Percentiles rank a stretch among this genome's conserved stretches.
These are phyloP conservation scores for Cassiopea andromeda DNA, from an alignment of 30 jellyfish, hydroid and myxozoan species.

Conservation along the genomic window DNA sequence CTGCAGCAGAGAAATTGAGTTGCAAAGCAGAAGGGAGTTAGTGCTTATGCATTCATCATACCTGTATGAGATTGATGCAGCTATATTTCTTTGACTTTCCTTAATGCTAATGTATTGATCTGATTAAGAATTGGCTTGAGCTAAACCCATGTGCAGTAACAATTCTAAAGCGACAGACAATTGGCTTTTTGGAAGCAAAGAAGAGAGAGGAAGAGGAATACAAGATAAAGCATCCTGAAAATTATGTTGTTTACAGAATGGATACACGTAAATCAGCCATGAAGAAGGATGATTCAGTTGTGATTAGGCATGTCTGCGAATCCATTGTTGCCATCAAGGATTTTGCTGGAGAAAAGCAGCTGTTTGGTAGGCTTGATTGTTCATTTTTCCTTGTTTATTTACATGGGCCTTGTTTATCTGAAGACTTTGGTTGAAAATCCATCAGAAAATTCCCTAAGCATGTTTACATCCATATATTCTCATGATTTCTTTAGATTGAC, in stretches of 20 bases:
- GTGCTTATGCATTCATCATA: too few relatives aligned
- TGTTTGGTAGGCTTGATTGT: slow-evolving; percentile 75
- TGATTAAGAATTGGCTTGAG: slow-evolving; percentile 83
- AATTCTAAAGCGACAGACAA: slow-evolving; percentile 71
- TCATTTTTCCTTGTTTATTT: too few relatives aligned
- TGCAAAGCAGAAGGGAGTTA: too few relatives aligned
- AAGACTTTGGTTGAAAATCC: not conserved
- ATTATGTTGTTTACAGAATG: slow-evolving; percentile 71
- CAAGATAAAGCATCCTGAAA: slow-evolving; percentile 82
- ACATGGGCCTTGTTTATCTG: too few relatives aligned
- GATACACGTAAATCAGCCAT: slow-evolving; percentile 90
- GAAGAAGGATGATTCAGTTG: slow-evolving; percentile 56
- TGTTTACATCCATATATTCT: not conserved
- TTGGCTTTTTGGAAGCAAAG: slow-evolving; percentile 74
- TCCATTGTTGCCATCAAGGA: slow-evolving; percentile 84
- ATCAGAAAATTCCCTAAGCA: not conserved
- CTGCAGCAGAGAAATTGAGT: too few relatives aligned
- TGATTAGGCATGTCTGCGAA: slow-evolving; percentile 82
- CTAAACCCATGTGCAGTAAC: slow-evolving; percentile 77
- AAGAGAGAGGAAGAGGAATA: slow-evolving; percentile 75
- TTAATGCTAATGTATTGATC: not conserved
- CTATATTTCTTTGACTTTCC: not conserved
- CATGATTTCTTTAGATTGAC: not conserved
- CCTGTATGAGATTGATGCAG: too few relatives aligned
- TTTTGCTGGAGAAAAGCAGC: slow-evolving; percentile 77